Conservation (phyloP, 1,140 invertebrate species). For the Drosophila subpulchrella region DNA sequence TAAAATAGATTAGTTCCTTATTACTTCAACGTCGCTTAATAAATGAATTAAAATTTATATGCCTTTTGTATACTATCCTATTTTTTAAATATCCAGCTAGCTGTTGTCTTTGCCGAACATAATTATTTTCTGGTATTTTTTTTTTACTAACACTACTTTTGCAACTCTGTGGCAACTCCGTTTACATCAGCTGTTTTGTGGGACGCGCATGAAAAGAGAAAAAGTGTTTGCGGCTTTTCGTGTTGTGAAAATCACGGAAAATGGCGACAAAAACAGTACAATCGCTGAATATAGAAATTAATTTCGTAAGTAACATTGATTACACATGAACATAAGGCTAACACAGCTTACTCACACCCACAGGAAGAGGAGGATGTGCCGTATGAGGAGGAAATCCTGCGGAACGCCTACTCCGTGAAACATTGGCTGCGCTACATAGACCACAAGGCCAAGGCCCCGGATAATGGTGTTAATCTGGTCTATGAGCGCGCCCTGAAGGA, state of each 20-base stretch:
- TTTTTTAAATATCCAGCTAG: too few relatives aligned
- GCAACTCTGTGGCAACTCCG: constrained; percentile 26
- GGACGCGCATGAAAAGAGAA: constrained; percentile 51
- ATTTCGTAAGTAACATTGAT: constrained; percentile 57
- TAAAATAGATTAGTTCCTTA: too few relatives aligned
- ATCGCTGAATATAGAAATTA: constrained; percentile 47
- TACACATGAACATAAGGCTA: not conserved
- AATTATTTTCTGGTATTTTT: not conserved
- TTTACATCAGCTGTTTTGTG: constrained; percentile 42
- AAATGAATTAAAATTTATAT: too few relatives aligned
- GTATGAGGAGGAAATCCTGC: constrained; percentile 98
- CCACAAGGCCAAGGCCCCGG: constrained; percentile 94
- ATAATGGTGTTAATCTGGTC: constrained; percentile 94
- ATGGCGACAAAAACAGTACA: constrained; percentile 51
- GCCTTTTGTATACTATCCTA: too few relatives aligned
- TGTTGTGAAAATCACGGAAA: constrained; percentile 41
- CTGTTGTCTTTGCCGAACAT: too few relatives aligned
- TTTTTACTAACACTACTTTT: not conserved
- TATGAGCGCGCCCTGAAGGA: constrained; percentile 98
- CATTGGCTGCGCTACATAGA: constrained; percentile 99
- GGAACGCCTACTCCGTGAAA: constrained; percentile 98
- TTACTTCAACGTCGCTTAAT: too few relatives aligned
- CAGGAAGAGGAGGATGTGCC: constrained; percentile 97
- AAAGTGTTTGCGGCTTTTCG: constrained; percentile 65
- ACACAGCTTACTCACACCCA: too few relatives aligned